These are phyloP conservation scores for Thymallus thymallus DNA, from an alignment of 2,113 vertebrate species.

Conservation along the genomic window DNA sequence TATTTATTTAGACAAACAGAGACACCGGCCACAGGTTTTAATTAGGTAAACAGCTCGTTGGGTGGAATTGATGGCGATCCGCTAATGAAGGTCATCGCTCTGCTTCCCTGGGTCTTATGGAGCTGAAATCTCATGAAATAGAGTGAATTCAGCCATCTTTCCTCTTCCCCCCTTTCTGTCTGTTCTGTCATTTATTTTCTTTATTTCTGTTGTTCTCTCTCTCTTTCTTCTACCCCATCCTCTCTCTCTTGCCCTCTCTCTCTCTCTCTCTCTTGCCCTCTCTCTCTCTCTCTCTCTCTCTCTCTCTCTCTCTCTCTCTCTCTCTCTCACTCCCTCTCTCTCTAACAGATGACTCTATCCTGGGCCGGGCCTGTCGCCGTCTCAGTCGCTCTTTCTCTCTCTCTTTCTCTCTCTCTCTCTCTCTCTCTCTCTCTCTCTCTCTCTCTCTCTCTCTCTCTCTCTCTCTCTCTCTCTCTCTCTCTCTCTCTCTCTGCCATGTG, in stretches of 20 bases:
- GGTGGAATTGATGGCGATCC: conserved; percentile 50
- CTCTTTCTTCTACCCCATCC: no score
- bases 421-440: not conserved
- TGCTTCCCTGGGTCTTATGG: conserved; percentile 28
- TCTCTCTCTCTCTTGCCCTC: not conserved
- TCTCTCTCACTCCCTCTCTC: not conserved
- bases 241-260: no score
- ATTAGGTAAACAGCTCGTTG: conserved; percentile 58
- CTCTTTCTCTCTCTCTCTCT: no score
- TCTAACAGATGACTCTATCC: conserved; percentile 34
- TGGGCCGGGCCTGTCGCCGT: no score
- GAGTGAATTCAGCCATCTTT: conserved; percentile 40
- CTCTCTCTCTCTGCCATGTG: conserved; percentile 5
- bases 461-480: conserved; percentile 15
- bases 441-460: conserved; percentile 21
- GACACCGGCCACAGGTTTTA: conserved; percentile 41
- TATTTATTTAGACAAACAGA: conserved; percentile 53
- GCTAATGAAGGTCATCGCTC: conserved; percentile 60
- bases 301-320: not conserved
- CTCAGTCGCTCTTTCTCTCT: no score
- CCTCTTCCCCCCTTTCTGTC: not conserved
- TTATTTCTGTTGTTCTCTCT: no score
- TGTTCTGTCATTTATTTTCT: no score
- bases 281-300: no score
- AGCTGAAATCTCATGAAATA: conserved; percentile 33